Base-by-base conservation (phyloP, 2,113 vertebrate genomes). In the Galeopterus variegatus region DNA sequence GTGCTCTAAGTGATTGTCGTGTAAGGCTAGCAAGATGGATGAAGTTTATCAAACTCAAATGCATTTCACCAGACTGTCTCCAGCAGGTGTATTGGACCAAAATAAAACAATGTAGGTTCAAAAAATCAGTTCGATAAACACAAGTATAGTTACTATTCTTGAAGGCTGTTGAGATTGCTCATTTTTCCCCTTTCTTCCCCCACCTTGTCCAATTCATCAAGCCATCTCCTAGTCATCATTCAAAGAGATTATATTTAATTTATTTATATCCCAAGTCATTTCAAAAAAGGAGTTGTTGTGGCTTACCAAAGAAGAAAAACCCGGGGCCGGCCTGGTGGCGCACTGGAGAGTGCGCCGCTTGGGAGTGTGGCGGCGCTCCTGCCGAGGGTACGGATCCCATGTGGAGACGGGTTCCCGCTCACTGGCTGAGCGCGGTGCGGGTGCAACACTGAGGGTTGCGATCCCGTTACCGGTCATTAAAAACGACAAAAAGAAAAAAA, bases 241-340 rank as follows among this genome's bases (percentile, higher is more conserved):
- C 24, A 69, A 82, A 58, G 28, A 87, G 17, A 41, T 58, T 70
- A 28, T 36, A 15, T 52, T 70, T 75, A 69, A 60, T 90, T 84
- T 95, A 77, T 92, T 58, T 62, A 69, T 79, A 52, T 56, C 90
- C 15, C 24, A 85, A 72, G 13, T 75, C 24, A 62, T 80, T 95
- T 62, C 45, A 70, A 76, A 62, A 77, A 67, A 31, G 24, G 65
- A 83, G 14, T 28, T 33, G 50, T 45, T 73, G 45, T 58, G 28
- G 64, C 24, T 89, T 69, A 72, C 26, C 73, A n/a, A 82, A 88
- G 65, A 23, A 69, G 58, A n/a, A n/a, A n/a, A n/a, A n/a, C n/a
- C n/a, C n/a, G n/a, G n/a, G n/a, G n/a, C n/a, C n/a, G n/a, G n/a
- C n/a, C n/a, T n/a, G n/a, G n/a, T n/a, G n/a, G n/a, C n/a, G n/a